Conservation (phyloP, 1,140 invertebrate genomes). For the Cydia pomonella region DNA sequence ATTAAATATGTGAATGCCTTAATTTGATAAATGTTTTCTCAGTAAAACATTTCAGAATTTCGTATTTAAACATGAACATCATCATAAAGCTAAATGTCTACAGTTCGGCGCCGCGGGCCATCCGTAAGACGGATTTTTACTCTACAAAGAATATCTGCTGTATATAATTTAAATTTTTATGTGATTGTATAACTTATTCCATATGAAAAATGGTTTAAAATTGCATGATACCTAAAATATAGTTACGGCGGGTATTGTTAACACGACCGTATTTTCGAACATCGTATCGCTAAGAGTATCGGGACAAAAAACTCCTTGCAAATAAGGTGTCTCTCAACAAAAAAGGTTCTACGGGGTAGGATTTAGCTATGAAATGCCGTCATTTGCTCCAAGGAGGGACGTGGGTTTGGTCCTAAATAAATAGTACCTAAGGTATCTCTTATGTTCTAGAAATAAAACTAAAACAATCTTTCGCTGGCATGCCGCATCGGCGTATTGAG, state of each 20-base stretch:
- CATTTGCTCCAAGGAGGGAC: background rate
- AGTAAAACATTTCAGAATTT: background rate
- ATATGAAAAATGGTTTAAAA: background rate
- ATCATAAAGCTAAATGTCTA: background rate
- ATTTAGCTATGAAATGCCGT: background rate
- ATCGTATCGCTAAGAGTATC: background rate
- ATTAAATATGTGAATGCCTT: background rate
- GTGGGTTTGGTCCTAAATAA: background rate
- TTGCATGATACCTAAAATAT: background rate
- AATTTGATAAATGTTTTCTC: background rate
- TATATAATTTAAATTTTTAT: background rate
- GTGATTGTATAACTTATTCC: background rate
- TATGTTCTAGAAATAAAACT: background rate
- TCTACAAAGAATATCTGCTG: background rate
- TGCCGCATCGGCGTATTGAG: background rate
- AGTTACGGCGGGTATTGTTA: background rate
- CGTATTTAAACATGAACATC: background rate
- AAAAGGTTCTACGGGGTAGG: background rate
- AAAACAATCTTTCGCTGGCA: background rate
- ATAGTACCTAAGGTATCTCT: background rate
- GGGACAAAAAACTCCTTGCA: background rate
- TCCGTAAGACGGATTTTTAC: background rate
- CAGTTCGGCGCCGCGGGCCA: background rate
- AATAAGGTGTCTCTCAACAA: background rate
- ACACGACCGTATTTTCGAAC: background rate